Evolutionary conservation across 2,888 invertebrate genomes (phyloP), one percentile per base, ranked within the genome.

Genomic region (Allophyes oxyacanthae): DNA sequence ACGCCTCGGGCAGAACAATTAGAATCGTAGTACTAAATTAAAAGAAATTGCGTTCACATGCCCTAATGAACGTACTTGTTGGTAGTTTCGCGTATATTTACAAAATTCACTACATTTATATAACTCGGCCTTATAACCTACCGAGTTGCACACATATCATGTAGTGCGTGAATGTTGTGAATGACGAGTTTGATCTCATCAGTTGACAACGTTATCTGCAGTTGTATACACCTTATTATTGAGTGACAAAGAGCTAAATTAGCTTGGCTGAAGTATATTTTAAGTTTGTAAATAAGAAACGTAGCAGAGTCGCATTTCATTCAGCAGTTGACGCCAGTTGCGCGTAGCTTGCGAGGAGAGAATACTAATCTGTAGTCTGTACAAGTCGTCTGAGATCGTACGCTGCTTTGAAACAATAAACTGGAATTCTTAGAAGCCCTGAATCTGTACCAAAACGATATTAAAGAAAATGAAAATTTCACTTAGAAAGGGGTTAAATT

Each of bases 81-180:
- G 15, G 36, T 54, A 20, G 49, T 45, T 54, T 62, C 37, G 36
- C 48, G 32, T 63, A 68, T 78, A 78, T 82, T 81, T 75, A 75
- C 78, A 80, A 78, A 81, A 75, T 74, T 69, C 70, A 77, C 74
- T 66, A 66, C 74, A 64, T 77, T 88, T 87, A 85, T 82, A 79
- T 87, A 89, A 89, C 79, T 70, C 72, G 87, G 80, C 91, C 91
- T 82, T 85, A 79, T 90, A 84, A 90, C 91, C 92, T 75, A 91
- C 75, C 87, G 82, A 80, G 79, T 83, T 81, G 79, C 77, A 82
- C 80, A 81, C 85, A 82, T 82, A 83, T 78, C 83, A 89, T 90
- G 70, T 87, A 85, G 91, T 90, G 90, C 92, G 91, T 91, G 89
- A 89, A 90, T 83, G 72, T 78, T 64, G 68, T 85, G 81, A 86